phyloP scores from a whole-genome alignment of 1,140 invertebrate genomes.

The Euura lappo region DNA sequence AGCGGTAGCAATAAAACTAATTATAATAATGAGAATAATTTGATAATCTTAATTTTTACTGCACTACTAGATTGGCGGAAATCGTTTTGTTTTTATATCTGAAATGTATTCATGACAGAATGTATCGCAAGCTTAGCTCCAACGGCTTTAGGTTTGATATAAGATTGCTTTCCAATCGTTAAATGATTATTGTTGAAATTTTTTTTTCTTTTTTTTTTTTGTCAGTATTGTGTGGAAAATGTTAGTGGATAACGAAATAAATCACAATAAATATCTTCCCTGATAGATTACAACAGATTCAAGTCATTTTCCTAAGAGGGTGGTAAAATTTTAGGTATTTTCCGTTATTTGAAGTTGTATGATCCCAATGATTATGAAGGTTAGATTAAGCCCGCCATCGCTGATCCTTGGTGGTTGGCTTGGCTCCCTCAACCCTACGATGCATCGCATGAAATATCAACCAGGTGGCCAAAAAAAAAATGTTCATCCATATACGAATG shows the following conservation, averaged over 20 bases:
- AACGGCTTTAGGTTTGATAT: neutral
- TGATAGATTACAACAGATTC: neutral
- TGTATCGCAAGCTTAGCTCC: neutral
- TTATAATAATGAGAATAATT: neutral
- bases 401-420: no score
- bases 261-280: neutral
- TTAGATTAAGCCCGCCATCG: no score
- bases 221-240: neutral
- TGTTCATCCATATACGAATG: no score
- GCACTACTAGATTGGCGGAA: neutral
- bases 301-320: no score
- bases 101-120: neutral
- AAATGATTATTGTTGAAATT: neutral
- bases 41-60: neutral
- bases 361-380: no score
- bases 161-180: neutral
- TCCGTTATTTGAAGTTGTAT: no score
- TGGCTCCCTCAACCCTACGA: no score
- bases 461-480: no score
- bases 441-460: no score
- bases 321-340: no score
- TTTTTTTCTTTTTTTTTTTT: neutral
- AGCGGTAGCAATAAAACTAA: neutral
- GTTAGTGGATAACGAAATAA: neutral
- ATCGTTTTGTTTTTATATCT: constrained; percentile 2